A percentile compares a stretch with the other conserved stretches of the same genome.
phyloP scores from a whole-genome alignment of 1,140 invertebrate genomes.

The Drosophila tani region DNA sequence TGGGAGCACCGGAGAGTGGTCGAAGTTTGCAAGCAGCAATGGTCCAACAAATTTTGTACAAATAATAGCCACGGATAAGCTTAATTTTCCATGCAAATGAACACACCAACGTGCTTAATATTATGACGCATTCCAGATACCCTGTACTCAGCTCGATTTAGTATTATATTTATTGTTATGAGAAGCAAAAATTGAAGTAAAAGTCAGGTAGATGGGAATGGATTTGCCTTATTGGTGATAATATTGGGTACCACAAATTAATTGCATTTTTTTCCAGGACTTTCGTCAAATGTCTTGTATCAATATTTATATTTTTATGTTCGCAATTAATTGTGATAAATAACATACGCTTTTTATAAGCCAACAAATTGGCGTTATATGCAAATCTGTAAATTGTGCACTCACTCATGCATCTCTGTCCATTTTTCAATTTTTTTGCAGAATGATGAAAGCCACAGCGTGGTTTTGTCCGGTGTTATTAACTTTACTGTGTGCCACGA shows the following conservation, averaged over 20 bases:
- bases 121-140: not conserved
- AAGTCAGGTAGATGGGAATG: too few species aligned
- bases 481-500: conserved; percentile 79
- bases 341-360: conserved; percentile 5
- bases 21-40: conserved; percentile 31
- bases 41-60: conserved; percentile 10
- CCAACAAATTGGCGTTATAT: conserved; percentile 23
- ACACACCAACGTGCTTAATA: not conserved
- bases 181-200: not conserved
- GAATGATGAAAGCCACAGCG: conserved; percentile 84
- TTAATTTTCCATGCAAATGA: conserved; percentile 35
- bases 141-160: not conserved
- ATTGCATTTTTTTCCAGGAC: not conserved
- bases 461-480: conserved; percentile 82
- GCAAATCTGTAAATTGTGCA: conserved; percentile 31
- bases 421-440: conserved; percentile 52
- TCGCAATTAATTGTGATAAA: conserved; percentile 7
- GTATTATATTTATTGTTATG: not conserved
- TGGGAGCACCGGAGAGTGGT: conserved; percentile 35
- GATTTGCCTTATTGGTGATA: not conserved
- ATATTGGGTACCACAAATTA: not conserved
- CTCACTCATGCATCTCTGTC: conserved; percentile 34
- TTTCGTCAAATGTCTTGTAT: not conserved
- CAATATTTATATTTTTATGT: conserved; percentile 2
- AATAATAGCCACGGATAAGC: conserved; percentile 30